Conservation (phyloP, 2,797 vertebrate genomes). For the Spinibarbus caldwelli region DNA sequence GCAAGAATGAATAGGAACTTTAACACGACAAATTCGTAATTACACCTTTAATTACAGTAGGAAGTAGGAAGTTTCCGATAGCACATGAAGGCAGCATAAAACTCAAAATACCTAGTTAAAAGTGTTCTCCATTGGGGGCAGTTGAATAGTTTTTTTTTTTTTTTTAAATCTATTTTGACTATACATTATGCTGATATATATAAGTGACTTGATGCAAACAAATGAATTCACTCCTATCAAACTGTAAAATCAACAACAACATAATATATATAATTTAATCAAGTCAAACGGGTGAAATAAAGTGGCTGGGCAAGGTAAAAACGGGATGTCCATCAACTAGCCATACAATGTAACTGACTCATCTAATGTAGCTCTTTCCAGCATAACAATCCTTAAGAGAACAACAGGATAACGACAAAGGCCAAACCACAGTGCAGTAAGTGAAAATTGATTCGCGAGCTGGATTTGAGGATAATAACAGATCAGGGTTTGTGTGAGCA, state of each 20-base stretch:
- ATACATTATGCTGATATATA: not conserved
- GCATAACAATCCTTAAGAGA: not conserved
- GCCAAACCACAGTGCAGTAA: conserved; percentile 7
- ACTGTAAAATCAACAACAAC: not conserved
- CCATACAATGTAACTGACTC: too few relatives aligned
- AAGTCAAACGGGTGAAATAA: not conserved
- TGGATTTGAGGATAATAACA: not conserved
- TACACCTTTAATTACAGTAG: too few relatives aligned
- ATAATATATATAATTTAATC: not conserved
- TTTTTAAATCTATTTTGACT: not conserved
- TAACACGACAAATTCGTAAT: too few relatives aligned
- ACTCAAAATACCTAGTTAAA: not conserved
- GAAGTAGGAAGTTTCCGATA: too few relatives aligned
- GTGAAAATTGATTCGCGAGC: not conserved
- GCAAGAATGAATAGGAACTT: too few relatives aligned
- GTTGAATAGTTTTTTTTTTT: not conserved
- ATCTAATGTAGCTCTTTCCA: too few relatives aligned
- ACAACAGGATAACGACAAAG: not conserved
- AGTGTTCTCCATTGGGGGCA: not conserved
- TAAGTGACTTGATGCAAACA: not conserved
- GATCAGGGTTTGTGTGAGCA: not conserved
- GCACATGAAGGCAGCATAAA: too few relatives aligned
- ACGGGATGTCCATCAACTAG: not conserved
- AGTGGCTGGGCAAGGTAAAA: not conserved
- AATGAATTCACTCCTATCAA: not conserved